Evolutionary conservation across 2,888 invertebrate genomes (phyloP).

Genomic region (Carabus problematicus): DNA sequence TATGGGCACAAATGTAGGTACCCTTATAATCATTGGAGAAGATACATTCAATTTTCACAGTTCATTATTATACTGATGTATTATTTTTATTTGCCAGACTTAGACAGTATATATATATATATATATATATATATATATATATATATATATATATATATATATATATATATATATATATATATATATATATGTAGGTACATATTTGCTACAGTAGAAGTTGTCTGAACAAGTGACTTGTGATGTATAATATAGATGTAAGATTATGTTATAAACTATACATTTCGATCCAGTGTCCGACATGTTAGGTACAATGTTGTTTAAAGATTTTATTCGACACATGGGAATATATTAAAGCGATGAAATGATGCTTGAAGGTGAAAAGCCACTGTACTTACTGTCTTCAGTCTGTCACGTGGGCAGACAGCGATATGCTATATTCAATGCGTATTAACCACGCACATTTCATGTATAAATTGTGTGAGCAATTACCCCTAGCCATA

Average conservation of each 20-base stretch:
- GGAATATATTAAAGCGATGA: background rate
- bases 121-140: too few relatives aligned
- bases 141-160: too few relatives aligned
- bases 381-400: slow-evolving; percentile 21
- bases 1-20: too few relatives aligned
- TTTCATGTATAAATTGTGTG: slow-evolving; percentile 32
- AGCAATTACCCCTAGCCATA: slow-evolving; percentile 30
- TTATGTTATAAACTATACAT: slow-evolving; percentile 5
- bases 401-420: slow-evolving; percentile 4
- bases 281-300: background rate
- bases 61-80: too few relatives aligned
- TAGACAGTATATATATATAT: too few relatives aligned
- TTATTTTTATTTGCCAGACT: too few relatives aligned
- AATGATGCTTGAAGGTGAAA: slow-evolving; percentile 11
- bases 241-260: background rate
- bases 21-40: too few relatives aligned
- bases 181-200: too few relatives aligned
- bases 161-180: too few relatives aligned
- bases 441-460: slow-evolving; percentile 24
- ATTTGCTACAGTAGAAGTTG: too few relatives aligned
- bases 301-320: background rate
- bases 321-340: background rate
- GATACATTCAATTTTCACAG: too few relatives aligned
- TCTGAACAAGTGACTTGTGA: too few relatives aligned
- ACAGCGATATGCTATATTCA: slow-evolving; percentile 10